These are phyloP conservation scores for Gymnodraco acuticeps DNA, from an alignment of 2,797 vertebrate species.

Conservation along the genomic window DNA sequence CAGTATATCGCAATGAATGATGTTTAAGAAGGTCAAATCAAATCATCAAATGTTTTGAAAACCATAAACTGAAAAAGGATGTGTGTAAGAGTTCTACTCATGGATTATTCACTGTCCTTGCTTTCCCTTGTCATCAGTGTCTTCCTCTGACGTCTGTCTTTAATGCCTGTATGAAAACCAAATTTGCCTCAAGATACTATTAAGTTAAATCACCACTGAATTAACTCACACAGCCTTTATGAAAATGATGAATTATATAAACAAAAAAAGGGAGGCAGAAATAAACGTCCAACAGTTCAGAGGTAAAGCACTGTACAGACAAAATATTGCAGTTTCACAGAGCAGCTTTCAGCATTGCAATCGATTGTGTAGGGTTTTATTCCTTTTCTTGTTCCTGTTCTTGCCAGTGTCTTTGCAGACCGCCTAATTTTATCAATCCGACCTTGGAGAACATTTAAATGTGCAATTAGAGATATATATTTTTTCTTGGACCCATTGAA, in stretches of 20 bases:
- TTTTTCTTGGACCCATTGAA: too few species aligned
- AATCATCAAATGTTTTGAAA: not conserved
- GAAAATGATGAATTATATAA: constrained; percentile 9
- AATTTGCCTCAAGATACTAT: constrained; percentile 9
- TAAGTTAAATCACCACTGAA: not conserved
- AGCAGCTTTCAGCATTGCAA: not conserved
- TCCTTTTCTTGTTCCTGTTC: not conserved
- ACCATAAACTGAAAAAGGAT: not conserved
- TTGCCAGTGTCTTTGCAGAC: not conserved
- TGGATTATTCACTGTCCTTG: not conserved
- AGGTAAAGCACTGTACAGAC: not conserved
- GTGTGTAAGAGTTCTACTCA: not conserved
- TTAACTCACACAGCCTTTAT: not conserved
- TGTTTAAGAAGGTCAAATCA: not conserved
- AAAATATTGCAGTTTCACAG: not conserved
- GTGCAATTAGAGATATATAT: not conserved
- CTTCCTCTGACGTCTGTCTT: not conserved
- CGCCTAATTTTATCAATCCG: not conserved
- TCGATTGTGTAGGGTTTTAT: not conserved
- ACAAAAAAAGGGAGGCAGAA: not conserved
- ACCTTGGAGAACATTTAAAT: not conserved
- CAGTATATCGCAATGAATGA: not conserved
- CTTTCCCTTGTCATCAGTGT: not conserved
- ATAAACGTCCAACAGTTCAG: not conserved
- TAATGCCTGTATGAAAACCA: constrained; percentile 11